These are phyloP conservation scores for Nesidiocoris tenuis DNA, from an alignment of 2,888 invertebrate species.

Conservation along the genomic window DNA sequence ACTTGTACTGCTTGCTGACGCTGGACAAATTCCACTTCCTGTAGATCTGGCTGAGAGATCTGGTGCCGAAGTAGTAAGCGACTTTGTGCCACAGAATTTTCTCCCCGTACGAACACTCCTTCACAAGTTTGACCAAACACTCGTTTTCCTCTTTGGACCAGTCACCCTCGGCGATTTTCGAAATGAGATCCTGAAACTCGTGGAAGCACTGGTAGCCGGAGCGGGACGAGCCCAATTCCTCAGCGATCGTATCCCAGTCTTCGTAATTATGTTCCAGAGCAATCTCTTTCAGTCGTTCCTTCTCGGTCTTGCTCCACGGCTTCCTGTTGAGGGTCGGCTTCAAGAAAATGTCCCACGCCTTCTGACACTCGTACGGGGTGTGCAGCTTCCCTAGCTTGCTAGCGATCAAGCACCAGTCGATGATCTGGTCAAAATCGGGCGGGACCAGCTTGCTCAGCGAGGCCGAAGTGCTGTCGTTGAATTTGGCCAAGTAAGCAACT, in stretches of 20 bases:
- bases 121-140: conserved; percentile 16
- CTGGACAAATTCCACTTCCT: conserved; percentile 31
- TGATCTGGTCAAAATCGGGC: conserved; percentile 10
- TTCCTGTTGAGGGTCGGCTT: conserved; percentile 31
- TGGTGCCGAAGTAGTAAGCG: conserved; percentile 22
- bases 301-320: conserved; percentile 21
- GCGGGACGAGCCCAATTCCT: conserved; percentile 20
- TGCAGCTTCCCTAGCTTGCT: conserved; percentile 11
- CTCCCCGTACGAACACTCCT: conserved; percentile 25
- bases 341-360: conserved; percentile 24
- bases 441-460: background rate
- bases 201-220: conserved; percentile 32
- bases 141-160: conserved; percentile 28
- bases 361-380: conserved; percentile 25
- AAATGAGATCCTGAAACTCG: background rate
- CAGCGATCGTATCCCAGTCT: conserved; percentile 35
- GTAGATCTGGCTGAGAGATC: conserved; percentile 22
- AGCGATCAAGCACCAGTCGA: conserved; percentile 20
- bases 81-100: conserved; percentile 31
- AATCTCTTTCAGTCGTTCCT: conserved; percentile 11
- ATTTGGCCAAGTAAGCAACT: background rate
- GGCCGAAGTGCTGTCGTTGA: background rate
- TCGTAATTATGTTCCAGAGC: conserved; percentile 27
- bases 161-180: conserved; percentile 7
- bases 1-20: conserved; percentile 4